These are phyloP conservation scores for Dynastes grantii DNA, from an alignment of 2,888 invertebrate species.

Conservation along the genomic window DNA sequence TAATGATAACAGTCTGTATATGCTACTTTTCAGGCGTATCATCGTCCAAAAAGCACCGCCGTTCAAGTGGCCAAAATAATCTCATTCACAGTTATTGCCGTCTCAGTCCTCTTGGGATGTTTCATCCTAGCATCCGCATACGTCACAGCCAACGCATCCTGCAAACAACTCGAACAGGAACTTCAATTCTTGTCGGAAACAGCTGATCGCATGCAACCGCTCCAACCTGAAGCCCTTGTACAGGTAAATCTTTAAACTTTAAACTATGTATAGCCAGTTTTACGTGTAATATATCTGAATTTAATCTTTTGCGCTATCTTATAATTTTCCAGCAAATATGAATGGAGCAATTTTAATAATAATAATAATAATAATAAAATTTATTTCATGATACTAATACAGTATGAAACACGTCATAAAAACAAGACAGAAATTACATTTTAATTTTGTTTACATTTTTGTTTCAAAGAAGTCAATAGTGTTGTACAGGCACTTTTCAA, in stretches of 20 bases:
- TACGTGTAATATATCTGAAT: too few relatives aligned
- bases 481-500: too few relatives aligned
- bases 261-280: too few relatives aligned
- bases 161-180: constrained; percentile 84
- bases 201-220: constrained; percentile 69
- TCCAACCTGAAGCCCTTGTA: constrained; percentile 77
- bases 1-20: background rate
- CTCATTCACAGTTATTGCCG: constrained; percentile 86
- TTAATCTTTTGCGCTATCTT: too few relatives aligned
- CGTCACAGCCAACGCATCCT: constrained; percentile 86
- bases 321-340: too few relatives aligned
- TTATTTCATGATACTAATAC: too few relatives aligned
- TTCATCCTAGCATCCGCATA: constrained; percentile 90
- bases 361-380: too few relatives aligned
- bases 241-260: constrained; percentile 74
- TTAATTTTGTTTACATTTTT: too few relatives aligned
- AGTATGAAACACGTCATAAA: too few relatives aligned
- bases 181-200: constrained; percentile 80
- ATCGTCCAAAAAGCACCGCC: constrained; percentile 80
- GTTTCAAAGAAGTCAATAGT: too few relatives aligned
- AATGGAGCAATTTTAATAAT: too few relatives aligned
- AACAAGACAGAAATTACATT: too few relatives aligned
- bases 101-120: constrained; percentile 85
- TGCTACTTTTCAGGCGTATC: constrained; percentile 80
- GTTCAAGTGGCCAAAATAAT: constrained; percentile 91